Evolutionary conservation across 2,797 vertebrate species (phyloP).

Genomic region (Falco rusticolus): DNA sequence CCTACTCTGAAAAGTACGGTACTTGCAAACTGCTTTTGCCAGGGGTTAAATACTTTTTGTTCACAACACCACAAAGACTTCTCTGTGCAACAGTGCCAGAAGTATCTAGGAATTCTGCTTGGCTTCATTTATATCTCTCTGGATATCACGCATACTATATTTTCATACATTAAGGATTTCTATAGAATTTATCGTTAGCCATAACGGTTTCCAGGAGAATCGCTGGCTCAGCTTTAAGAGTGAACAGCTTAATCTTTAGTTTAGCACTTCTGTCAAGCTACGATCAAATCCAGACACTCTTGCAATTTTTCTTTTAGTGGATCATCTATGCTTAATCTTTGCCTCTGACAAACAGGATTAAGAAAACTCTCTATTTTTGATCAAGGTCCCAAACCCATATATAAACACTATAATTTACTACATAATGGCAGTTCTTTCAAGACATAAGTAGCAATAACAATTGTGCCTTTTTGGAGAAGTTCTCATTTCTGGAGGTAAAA

Average conservation of each 20-base stretch:
- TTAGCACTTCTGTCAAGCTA: slow-evolving; percentile 54
- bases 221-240: slow-evolving; percentile 37
- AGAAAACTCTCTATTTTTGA: slow-evolving; percentile 50
- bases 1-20: background rate
- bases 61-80: background rate
- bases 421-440: slow-evolving; percentile 11
- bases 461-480: background rate
- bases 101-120: slow-evolving; percentile 16
- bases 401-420: slow-evolving; percentile 58
- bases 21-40: background rate
- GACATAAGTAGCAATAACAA: background rate
- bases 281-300: slow-evolving; percentile 23
- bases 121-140: slow-evolving; percentile 14
- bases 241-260: background rate
- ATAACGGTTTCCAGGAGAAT: slow-evolving; percentile 66
- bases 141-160: background rate
- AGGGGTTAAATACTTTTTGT: slow-evolving; percentile 12
- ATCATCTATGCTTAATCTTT: slow-evolving; percentile 23
- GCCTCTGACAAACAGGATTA: slow-evolving; percentile 54
- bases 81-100: slow-evolving; percentile 23
- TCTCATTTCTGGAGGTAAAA: background rate
- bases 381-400: slow-evolving; percentile 18
- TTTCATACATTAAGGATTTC: slow-evolving; percentile 25
- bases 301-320: slow-evolving; percentile 16
- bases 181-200: slow-evolving; percentile 18